Percentiles rank a stretch among this genome's conserved stretches.
These are phyloP conservation scores for Anoncus sp. DNA, from an alignment of 2,888 invertebrate genomes.

Conservation along the genomic window DNA sequence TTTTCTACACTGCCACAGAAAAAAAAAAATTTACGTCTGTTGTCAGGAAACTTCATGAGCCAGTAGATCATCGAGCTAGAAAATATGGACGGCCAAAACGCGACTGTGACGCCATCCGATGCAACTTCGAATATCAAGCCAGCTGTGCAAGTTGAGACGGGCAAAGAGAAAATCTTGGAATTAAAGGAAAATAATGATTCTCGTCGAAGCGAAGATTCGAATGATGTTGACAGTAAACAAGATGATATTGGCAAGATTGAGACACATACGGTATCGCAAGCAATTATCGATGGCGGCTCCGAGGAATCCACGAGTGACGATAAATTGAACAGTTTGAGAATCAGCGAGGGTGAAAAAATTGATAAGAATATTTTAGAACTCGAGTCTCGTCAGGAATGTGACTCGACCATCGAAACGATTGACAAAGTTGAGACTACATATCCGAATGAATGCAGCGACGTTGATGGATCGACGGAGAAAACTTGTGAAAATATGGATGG, in stretches of 20 bases:
- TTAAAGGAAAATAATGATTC: neutral
- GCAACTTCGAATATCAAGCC: neutral
- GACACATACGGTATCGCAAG: neutral
- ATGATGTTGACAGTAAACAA: neutral
- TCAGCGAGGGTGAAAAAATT: neutral
- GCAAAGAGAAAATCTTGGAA: neutral
- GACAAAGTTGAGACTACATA: slow-evolving; percentile 9
- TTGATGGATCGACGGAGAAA: neutral
- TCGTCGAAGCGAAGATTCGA: neutral
- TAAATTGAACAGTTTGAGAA: neutral
- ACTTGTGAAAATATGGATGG: neutral
- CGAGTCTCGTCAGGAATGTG: neutral
- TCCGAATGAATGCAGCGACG: neutral
- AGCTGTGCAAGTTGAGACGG: neutral
- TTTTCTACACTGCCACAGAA: no score
- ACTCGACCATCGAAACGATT: neutral
- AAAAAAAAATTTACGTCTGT: slow-evolving; percentile 21
- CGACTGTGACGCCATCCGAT: slow-evolving; percentile 4
- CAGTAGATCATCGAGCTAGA: slow-evolving; percentile 13
- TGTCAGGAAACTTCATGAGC: slow-evolving; percentile 49
- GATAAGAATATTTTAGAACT: neutral
- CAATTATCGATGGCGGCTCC: neutral
- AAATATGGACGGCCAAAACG: slow-evolving; percentile 47
- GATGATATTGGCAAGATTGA: neutral
- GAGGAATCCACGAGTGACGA: neutral